These are phyloP conservation scores for Cassiopea xamachana DNA, from an alignment of 30 jellyfish, hydroid and myxozoan genomes.

Conservation along the genomic window DNA sequence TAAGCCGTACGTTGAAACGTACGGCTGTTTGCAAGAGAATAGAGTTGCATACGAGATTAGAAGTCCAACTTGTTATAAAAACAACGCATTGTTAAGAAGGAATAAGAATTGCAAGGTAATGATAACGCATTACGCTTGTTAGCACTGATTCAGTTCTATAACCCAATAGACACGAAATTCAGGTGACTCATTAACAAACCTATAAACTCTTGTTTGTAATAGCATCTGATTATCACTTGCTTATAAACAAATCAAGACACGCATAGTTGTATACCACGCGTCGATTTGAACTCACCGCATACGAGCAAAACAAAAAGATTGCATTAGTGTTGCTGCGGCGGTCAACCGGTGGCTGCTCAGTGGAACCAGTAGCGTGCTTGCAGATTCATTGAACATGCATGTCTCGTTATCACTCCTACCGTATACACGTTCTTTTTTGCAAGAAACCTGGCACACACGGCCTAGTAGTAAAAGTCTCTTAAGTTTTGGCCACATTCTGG, in stretches of 20 bases:
- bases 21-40: not conserved
- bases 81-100: not conserved
- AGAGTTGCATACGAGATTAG: not conserved
- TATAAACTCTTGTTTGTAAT: not conserved
- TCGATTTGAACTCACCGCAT: not conserved
- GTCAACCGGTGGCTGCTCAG: conserved; percentile 7
- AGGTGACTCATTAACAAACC: conserved; percentile 1
- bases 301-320: not conserved
- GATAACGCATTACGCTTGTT: too few relatives aligned
- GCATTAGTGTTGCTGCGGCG: not conserved
- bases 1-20: too few relatives aligned
- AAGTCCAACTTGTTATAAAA: not conserved
- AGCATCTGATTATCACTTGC: not conserved
- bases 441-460: too few relatives aligned
- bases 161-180: not conserved
- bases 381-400: not conserved
- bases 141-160: not conserved
- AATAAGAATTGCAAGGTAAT: too few relatives aligned
- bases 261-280: not conserved
- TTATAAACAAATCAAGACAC: conserved; percentile 1
- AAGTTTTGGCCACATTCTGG: too few relatives aligned
- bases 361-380: not conserved
- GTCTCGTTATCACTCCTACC: not conserved
- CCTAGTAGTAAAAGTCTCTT: too few relatives aligned
- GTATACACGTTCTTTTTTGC: too few relatives aligned